A percentile compares a stretch with the other conserved stretches of the same genome.
Evolutionary conservation across 2,797 vertebrate species (phyloP).

Genomic region (Argyrosomus regius): DNA sequence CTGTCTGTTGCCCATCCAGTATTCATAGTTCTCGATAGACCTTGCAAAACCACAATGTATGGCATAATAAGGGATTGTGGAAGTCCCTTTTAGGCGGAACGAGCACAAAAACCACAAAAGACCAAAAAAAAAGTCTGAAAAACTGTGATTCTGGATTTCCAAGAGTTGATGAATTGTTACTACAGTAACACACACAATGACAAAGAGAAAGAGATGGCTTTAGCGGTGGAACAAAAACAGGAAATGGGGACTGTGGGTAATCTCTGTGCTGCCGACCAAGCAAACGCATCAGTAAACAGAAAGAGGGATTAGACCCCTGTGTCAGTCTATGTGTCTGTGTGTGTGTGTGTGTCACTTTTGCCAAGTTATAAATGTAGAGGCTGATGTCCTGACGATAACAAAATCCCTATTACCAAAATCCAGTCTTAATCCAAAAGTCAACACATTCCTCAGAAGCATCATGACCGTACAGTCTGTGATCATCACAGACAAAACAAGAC

Average conservation of each 20-base stretch:
- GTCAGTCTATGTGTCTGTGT: conserved; percentile 26
- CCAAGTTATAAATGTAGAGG: conserved; percentile 42
- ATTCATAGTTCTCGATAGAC: conserved; percentile 34
- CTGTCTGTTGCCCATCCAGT: conserved; percentile 44
- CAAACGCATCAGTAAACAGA: conserved; percentile 77
- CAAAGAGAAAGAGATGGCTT: conserved; percentile 68
- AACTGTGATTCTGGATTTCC: conserved; percentile 40
- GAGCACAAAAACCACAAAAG: conserved; percentile 42
- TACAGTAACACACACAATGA: conserved; percentile 52
- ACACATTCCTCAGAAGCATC: conserved; percentile 33
- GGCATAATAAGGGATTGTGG: conserved; percentile 35
- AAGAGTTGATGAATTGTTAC: conserved; percentile 50
- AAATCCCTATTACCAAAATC: conserved; percentile 32
- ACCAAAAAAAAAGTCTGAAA: conserved; percentile 35
- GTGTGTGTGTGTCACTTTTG: conserved; percentile 29
- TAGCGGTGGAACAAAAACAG: conserved; percentile 78
- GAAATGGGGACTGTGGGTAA: conserved; percentile 79
- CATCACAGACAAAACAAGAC: conserved; percentile 33
- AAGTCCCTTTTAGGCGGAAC: conserved; percentile 29
- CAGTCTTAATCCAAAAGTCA: conserved; percentile 58
- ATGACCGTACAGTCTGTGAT: not conserved
- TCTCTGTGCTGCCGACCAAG: conserved; percentile 74
- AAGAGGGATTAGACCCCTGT: conserved; percentile 70
- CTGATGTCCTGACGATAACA: conserved; percentile 56
- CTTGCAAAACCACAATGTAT: conserved; percentile 37